Conservation (phyloP, 2,888 invertebrate species). For the Andrena fulva region DNA sequence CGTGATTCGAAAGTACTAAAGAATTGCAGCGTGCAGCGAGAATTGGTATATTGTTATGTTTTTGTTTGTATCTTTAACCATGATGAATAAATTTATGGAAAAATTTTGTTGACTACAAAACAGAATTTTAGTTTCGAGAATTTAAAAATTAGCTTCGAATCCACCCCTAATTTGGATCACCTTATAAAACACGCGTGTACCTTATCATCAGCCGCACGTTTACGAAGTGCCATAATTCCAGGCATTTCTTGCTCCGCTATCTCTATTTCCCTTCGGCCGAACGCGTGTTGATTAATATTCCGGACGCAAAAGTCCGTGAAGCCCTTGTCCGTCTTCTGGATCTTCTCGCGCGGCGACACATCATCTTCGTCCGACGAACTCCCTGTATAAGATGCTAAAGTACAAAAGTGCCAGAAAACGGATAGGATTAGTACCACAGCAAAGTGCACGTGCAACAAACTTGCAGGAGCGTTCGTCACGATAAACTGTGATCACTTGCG, state of each 20-base stretch:
- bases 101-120: too few relatives aligned
- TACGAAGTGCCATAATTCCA: constrained; percentile 97
- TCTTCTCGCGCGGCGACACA: constrained; percentile 96
- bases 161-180: too few relatives aligned
- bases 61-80: too few relatives aligned
- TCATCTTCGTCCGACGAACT: constrained; percentile 98
- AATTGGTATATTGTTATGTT: too few relatives aligned
- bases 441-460: constrained; percentile 44
- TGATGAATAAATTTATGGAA: too few relatives aligned
- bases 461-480: background rate
- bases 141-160: too few relatives aligned
- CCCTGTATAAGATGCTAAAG: constrained; percentile 88
- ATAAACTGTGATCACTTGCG: background rate
- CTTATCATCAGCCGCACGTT: constrained; percentile 96
- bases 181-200: constrained; percentile 47
- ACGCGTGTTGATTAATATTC: constrained; percentile 96
- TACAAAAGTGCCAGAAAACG: constrained; percentile 73
- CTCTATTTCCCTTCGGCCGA: constrained; percentile 98
- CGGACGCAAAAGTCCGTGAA: constrained; percentile 97
- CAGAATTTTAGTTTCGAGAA: too few relatives aligned
- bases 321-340: constrained; percentile 93
- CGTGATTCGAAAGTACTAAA: too few relatives aligned
- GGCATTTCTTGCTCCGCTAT: constrained; percentile 99
- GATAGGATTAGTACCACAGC: constrained; percentile 75
- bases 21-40: too few relatives aligned